Conservation (phyloP, 2,113 vertebrate genomes). For the Corythaeola cristata region DNA sequence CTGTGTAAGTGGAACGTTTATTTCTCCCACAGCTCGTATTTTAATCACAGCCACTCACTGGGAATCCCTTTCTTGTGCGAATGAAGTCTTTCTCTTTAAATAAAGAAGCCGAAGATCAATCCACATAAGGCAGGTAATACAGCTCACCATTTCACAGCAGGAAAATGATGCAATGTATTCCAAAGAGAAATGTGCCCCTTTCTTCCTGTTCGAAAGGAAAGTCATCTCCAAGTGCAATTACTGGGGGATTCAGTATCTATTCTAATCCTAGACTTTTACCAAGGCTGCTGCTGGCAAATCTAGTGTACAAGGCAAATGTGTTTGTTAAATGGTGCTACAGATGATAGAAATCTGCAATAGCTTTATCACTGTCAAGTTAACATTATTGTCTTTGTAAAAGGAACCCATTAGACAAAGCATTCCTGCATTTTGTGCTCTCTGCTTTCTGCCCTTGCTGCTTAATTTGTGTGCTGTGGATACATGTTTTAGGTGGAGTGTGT, state of each 20-base stretch:
- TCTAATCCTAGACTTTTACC: neutral
- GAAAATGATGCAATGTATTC: neutral
- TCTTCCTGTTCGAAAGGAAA: neutral
- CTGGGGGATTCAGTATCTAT: neutral
- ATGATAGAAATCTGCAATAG: neutral
- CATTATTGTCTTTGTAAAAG: neutral
- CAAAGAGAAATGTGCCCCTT: neutral
- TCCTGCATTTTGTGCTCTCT: neutral
- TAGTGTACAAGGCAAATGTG: neutral
- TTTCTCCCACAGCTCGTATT: neutral
- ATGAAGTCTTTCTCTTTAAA: neutral
- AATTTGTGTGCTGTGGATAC: neutral
- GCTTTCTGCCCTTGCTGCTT: neutral
- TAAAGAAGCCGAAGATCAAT: neutral
- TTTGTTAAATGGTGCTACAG: neutral
- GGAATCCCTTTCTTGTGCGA: neutral
- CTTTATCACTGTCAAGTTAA: neutral
- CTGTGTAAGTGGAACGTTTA: neutral
- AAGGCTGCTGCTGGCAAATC: neutral
- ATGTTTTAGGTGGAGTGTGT: neutral
- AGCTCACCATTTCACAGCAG: neutral
- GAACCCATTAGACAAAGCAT: neutral
- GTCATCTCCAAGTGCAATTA: neutral
- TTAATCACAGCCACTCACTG: neutral
- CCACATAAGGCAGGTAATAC: neutral